Conservation (phyloP, 2,797 vertebrate species). For the Coilia nasus region DNA sequence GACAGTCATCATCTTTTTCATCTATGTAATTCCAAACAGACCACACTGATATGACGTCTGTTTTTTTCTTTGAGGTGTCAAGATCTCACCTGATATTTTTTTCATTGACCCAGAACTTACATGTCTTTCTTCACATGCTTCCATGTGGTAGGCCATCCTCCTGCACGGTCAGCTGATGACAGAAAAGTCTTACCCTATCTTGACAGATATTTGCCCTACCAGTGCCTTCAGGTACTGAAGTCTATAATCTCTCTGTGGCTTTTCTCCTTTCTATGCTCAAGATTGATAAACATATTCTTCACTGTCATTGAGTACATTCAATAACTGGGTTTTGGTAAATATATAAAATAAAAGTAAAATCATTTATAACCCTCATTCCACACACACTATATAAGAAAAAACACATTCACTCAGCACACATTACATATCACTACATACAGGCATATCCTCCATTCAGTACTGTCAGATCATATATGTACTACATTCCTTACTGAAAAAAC, state of each 20-base stretch:
- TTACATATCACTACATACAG: too few species aligned
- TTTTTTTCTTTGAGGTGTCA: background rate
- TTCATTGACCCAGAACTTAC: background rate
- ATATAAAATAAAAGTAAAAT: too few species aligned
- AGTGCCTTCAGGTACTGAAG: background rate
- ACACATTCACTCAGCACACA: too few species aligned
- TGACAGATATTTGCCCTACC: background rate
- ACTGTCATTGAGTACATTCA: too few species aligned
- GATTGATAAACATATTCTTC: too few species aligned
- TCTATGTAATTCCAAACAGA: too few species aligned
- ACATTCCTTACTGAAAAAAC: background rate
- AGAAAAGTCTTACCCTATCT: background rate
- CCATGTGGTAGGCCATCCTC: background rate
- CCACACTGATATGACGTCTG: background rate
- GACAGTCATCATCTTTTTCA: background rate
- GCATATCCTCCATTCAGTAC: too few species aligned
- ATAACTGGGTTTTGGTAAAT: too few species aligned
- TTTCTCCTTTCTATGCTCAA: background rate
- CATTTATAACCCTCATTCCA: too few species aligned
- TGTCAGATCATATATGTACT: background rate
- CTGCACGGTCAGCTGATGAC: background rate
- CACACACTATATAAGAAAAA: too few species aligned
- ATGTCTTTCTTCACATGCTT: background rate
- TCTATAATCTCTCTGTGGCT: background rate
- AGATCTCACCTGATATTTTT: background rate